These are phyloP conservation scores for Ephestia elutella DNA, from an alignment of 1,140 invertebrate genomes.

Conservation along the genomic window DNA sequence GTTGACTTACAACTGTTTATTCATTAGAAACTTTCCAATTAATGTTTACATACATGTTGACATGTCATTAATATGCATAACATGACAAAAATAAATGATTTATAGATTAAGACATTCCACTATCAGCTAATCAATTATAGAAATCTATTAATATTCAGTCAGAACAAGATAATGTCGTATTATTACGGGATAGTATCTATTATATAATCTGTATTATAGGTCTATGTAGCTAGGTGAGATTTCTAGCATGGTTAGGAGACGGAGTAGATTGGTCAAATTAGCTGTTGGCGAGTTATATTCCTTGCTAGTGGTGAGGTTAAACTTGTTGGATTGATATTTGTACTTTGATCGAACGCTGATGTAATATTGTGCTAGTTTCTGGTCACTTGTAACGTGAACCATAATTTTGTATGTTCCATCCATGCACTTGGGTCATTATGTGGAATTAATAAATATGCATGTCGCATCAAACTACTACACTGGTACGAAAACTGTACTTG, in stretches of 20 bases:
- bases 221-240: neutral
- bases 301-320: too few species aligned
- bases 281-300: too few species aligned
- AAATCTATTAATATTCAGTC: neutral
- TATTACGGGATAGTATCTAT: too few species aligned
- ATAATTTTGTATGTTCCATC: too few species aligned
- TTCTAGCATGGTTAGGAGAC: neutral
- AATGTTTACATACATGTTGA: neutral
- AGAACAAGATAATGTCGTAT: neutral
- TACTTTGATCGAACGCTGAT: too few species aligned
- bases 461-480: too few species aligned
- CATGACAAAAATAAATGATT: neutral
- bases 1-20: neutral
- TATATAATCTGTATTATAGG: neutral
- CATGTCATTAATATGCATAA: neutral
- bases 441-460: too few species aligned
- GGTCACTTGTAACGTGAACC: too few species aligned
- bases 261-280: neutral
- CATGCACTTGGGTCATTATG: too few species aligned
- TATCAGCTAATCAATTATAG: neutral
- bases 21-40: neutral
- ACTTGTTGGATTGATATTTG: too few species aligned
- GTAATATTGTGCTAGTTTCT: too few species aligned
- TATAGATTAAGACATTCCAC: neutral
- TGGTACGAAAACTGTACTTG: too few species aligned